A percentile compares a stretch with the other conserved stretches of the same genome.
phyloP scores from a whole-genome alignment of 2,797 vertebrate species.

The Anguilla megastoma region DNA sequence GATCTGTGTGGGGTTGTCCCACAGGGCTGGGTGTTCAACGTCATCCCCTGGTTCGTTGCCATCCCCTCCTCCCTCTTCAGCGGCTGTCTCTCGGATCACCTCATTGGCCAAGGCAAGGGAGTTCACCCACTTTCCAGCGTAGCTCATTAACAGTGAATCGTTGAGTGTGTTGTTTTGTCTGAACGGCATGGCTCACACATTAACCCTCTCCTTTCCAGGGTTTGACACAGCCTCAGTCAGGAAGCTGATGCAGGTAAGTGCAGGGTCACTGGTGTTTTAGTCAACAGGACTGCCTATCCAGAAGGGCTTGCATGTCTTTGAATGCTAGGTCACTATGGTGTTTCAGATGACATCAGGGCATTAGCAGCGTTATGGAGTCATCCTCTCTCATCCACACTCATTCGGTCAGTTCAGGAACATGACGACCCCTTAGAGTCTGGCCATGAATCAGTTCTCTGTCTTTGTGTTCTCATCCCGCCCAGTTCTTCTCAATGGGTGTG shows the following conservation, averaged over 20 bases:
- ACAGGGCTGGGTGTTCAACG: constrained; percentile 97
- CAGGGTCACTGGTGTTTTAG: not conserved
- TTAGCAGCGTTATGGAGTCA: not conserved
- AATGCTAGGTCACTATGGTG: not conserved
- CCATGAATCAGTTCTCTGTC: constrained; percentile 7
- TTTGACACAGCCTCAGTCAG: constrained; percentile 85
- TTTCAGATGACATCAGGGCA: not conserved
- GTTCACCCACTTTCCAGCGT: too few species aligned
- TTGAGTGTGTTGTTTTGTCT: not conserved
- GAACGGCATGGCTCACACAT: constrained; percentile 10
- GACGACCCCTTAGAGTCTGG: not conserved
- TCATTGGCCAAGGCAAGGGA: constrained; percentile 83
- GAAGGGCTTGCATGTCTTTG: not conserved
- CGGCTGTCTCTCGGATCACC: constrained; percentile 88
- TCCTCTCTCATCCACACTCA: not conserved
- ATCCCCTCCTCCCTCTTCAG: constrained; percentile 87
- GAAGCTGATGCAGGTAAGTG: constrained; percentile 92
- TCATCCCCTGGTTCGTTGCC: constrained; percentile 93
- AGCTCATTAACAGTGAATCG: not conserved
- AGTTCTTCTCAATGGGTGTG: constrained; percentile 90
- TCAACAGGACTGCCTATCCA: not conserved
- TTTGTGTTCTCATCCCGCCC: constrained; percentile 39
- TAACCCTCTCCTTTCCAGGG: constrained; percentile 65
- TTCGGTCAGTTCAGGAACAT: not conserved
- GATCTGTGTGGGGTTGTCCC: not conserved